A percentile compares a stretch with the other conserved stretches of the same genome.
Evolutionary conservation across 2,113 vertebrate genomes (phyloP).

Genomic region (Struthidea cinerea): DNA sequence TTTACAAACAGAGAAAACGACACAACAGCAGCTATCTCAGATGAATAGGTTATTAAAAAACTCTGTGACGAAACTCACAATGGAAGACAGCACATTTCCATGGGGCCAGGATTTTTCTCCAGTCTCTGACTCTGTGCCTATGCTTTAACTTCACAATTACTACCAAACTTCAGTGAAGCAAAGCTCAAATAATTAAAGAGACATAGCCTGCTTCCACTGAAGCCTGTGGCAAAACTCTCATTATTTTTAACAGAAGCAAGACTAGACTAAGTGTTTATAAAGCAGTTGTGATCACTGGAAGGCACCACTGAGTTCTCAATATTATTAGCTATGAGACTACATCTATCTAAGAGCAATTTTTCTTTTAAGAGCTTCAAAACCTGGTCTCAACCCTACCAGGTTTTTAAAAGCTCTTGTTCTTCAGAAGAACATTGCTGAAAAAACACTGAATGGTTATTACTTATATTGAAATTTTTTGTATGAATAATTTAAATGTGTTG

Average conservation of each 20-base stretch:
- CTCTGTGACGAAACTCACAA: background rate
- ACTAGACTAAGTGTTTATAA: background rate
- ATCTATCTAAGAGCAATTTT: background rate
- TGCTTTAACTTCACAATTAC: conserved; percentile 9
- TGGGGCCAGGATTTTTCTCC: background rate
- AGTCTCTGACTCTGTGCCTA: background rate
- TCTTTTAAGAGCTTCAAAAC: background rate
- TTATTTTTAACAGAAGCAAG: conserved; percentile 26
- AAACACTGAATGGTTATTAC: background rate
- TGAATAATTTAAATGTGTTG: background rate
- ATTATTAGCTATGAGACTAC: background rate
- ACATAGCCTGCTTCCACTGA: background rate
- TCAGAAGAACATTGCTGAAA: background rate
- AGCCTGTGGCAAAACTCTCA: conserved; percentile 6
- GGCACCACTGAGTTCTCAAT: background rate
- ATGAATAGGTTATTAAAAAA: background rate
- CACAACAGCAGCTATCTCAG: background rate
- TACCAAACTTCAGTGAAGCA: background rate
- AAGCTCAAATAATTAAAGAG: conserved; percentile 35
- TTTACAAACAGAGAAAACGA: background rate
- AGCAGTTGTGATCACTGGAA: background rate
- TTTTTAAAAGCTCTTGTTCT: background rate
- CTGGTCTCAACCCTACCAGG: background rate
- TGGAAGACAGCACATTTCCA: background rate
- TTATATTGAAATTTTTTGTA: background rate